A percentile compares a stretch with the other conserved stretches of the same genome.
Conservation (phyloP, 1,140 invertebrate species). For the Neodiprion fabricii region DNA sequence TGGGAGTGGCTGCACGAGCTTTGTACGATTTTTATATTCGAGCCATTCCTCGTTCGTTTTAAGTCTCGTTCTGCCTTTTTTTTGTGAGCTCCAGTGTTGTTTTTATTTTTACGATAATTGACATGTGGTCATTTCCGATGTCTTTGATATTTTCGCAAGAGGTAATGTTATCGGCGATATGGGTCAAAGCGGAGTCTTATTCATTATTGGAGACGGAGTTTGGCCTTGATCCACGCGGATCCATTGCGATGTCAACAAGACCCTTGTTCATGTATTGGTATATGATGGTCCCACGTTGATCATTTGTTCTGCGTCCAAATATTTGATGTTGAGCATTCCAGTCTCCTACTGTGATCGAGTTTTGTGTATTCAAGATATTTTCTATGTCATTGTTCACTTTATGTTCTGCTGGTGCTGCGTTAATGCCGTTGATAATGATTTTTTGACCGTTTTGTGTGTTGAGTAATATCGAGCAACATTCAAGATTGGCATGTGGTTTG, state of each 20-base stretch:
- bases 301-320: constrained; percentile 15
- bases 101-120: constrained; percentile 16
- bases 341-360: constrained; percentile 16
- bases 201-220: constrained; percentile 6
- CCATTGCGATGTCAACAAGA: constrained; percentile 14
- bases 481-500: constrained; percentile 10
- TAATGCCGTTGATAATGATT: constrained; percentile 16
- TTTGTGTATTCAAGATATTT: constrained; percentile 14
- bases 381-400: constrained; percentile 12
- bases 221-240: constrained; percentile 17
- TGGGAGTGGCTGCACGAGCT: background rate
- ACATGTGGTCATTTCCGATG: constrained; percentile 10
- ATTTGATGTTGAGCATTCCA: constrained; percentile 16
- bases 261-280: constrained; percentile 15
- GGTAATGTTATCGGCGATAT: background rate
- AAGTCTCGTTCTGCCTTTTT: constrained; percentile 16
- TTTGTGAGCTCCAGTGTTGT: constrained; percentile 13
- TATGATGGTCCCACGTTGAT: constrained; percentile 13
- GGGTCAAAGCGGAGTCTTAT: constrained; percentile 7
- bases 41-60: constrained; percentile 15
- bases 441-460: constrained; percentile 10
- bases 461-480: constrained; percentile 13
- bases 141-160: constrained; percentile 11
- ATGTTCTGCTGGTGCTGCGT: constrained; percentile 12
- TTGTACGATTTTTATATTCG: constrained; percentile 17